Evolutionary conservation across 2,797 vertebrate species (phyloP).

Genomic region (Tokudaia tokunoshimensis): DNA sequence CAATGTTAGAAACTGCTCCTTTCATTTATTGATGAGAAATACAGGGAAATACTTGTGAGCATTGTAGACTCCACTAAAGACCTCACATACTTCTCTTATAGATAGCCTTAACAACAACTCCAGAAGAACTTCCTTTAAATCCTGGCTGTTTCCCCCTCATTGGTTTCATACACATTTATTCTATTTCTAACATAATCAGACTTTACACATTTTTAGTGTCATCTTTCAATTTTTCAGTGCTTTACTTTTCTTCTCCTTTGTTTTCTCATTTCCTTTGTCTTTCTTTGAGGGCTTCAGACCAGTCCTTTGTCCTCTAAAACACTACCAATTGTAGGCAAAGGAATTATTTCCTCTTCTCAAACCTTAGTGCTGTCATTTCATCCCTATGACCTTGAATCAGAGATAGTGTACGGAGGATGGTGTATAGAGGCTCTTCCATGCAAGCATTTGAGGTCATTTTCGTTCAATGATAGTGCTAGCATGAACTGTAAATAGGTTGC

Average conservation of each 20-base stretch:
- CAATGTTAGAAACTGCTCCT: not conserved
- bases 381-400: not conserved
- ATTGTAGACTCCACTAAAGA: not conserved
- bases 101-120: not conserved
- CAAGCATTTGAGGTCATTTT: not conserved
- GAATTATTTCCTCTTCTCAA: not conserved
- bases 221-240: not conserved
- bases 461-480: not conserved
- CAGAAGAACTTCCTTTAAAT: not conserved
- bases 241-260: not conserved
- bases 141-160: not conserved
- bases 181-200: too few relatives aligned
- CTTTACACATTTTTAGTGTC: too few relatives aligned
- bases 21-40: not conserved
- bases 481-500: too few relatives aligned
- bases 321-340: not conserved
- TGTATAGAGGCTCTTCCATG: not conserved
- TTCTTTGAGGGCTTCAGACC: not conserved
- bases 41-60: not conserved
- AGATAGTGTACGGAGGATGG: accelerated
- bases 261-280: not conserved
- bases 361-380: not conserved
- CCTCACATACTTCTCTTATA: not conserved
- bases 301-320: not conserved
- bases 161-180: too few relatives aligned